phyloP scores from a whole-genome alignment of 2,797 vertebrate genomes.

The Gallinago solitaria region DNA sequence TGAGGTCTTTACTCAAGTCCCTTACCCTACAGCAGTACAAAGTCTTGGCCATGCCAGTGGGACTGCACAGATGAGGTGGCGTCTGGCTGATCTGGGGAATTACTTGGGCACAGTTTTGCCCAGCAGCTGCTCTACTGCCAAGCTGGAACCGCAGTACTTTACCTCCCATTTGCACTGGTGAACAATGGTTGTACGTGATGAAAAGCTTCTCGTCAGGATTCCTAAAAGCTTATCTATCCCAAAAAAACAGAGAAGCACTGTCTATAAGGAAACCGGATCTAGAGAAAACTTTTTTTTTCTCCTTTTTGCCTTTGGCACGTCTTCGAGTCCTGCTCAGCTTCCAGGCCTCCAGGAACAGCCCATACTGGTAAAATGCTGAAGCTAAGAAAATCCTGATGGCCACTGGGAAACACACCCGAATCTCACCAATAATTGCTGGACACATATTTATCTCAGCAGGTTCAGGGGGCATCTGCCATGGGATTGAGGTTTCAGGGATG shows the following conservation, averaged over 20 bases:
- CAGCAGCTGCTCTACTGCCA: neutral
- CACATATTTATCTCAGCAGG: rapidly evolving
- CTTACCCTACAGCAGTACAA: neutral
- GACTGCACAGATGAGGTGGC: neutral
- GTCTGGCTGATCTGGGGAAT: neutral
- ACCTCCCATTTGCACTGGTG: neutral
- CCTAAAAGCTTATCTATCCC: neutral
- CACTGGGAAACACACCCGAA: neutral
- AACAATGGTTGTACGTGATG: neutral
- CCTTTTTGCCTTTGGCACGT: neutral
- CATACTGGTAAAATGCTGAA: neutral
- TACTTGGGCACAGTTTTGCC: neutral
- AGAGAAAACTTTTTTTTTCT: neutral
- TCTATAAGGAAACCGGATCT: neutral
- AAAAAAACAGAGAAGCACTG: neutral
- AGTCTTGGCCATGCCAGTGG: neutral
- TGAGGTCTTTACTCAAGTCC: rapidly evolving
- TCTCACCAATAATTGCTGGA: neutral
- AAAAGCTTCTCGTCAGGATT: neutral
- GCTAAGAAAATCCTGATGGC: neutral
- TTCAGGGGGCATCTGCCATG: rapidly evolving
- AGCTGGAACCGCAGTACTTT: neutral
- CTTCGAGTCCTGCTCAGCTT: neutral
- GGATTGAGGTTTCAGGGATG: neutral
- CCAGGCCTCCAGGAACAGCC: neutral